phyloP scores from a whole-genome alignment of 2,113 vertebrate genomes.

The Bubo scandiacus region DNA sequence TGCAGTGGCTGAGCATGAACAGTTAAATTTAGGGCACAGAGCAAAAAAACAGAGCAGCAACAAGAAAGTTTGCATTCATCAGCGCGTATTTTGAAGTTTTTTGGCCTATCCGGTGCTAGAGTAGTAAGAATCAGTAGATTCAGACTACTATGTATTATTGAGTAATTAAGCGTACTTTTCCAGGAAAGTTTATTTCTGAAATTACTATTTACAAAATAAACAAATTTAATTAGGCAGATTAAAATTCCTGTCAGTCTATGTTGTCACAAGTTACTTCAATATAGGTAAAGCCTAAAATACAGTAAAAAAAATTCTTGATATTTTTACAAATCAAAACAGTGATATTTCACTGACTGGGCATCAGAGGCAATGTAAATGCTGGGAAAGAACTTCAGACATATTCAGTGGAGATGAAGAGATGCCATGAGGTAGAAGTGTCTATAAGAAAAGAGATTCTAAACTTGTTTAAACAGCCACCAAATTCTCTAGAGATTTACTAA shows the following conservation, averaged over 20 bases:
- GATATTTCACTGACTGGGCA: not conserved
- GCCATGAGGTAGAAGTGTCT: not conserved
- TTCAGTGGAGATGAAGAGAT: not conserved
- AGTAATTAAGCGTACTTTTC: not conserved
- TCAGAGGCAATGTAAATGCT: not conserved
- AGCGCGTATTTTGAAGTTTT: not conserved
- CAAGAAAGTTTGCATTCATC: not conserved
- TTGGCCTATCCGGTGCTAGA: rapidly evolving
- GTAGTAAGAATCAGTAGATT: not conserved
- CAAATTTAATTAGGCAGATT: not conserved
- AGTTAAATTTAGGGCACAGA: not conserved
- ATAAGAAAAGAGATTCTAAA: not conserved
- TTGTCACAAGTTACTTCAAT: not conserved
- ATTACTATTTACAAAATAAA: not conserved
- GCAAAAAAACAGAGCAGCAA: not conserved
- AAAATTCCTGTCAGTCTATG: not conserved
- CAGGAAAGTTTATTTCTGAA: not conserved
- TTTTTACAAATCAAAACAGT: not conserved
- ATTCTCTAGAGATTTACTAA: not conserved
- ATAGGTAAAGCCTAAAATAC: not conserved
- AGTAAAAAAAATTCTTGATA: not conserved
- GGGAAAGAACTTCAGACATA: not conserved
- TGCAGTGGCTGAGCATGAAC: not conserved
- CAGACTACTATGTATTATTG: not conserved
- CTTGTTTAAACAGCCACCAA: not conserved